Base-by-base conservation (phyloP, 2,888 invertebrate species). In the Chironomus riparius region DNA sequence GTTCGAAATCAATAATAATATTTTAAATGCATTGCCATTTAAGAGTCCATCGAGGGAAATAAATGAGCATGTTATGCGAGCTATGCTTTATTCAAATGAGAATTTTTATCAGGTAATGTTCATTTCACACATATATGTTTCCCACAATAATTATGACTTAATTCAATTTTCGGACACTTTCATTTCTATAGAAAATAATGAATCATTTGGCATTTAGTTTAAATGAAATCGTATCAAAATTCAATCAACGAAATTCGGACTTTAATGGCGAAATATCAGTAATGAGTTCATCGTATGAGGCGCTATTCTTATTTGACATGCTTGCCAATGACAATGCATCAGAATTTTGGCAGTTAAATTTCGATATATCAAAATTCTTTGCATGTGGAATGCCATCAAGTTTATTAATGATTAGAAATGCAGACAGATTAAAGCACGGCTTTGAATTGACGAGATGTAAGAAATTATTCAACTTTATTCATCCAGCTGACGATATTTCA, bases 171-270 rank as follows among this genome's bases (percentile, higher is more conserved):
- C 5, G 38, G 38, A 38, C 38, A 62, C 50, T 65, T 73, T 15
- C 18, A 18, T 48, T 68, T 61, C 68, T 7, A 22, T 71, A 74
- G 74, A 74, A 74, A 47, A 74, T 74, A 13, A 74, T 74, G 74
- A 62, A 74, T 18, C 74, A 74, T 24, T 61, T 74, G 62, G 74
- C 68, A 13, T 74, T 74, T 47, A 74, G 65, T 48, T 24, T 74
- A n/a, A 74, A 74, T 28, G 74, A 74, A 24, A 62, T 74, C 15
- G 65, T 47, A 13, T 24, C 74, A 12, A 74, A 74, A 48, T 74
- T 74, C 48, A 12, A 13, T 3, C 47, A 65, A 24, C 74, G 68
- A 38, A 74, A 74, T 47, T n/a, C 74, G 15, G 18, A 47, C 2
- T 74, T 68, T 38, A 48, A 15, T 18, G 68, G 74, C n/a, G 68